Evolutionary conservation across 1,140 invertebrate species (phyloP).

Genomic region (Sinonovacula constricta): DNA sequence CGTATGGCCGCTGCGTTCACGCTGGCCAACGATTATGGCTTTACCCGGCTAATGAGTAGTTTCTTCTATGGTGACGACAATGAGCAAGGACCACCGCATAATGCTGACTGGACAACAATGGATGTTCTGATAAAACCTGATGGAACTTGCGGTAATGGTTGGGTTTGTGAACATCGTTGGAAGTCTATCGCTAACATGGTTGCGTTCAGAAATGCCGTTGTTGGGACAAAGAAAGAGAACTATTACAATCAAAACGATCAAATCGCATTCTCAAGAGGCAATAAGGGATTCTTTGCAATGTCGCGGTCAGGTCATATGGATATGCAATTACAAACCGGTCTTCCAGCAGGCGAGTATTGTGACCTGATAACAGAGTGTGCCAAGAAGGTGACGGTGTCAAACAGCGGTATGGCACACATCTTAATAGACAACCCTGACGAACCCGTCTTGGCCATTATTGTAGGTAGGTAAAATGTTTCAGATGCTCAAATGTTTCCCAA

Average conservation of each 20-base stretch:
- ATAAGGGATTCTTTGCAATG: slow-evolving; percentile 75
- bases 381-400: slow-evolving; percentile 84
- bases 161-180: slow-evolving; percentile 93
- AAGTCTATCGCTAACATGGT: slow-evolving; percentile 88
- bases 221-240: slow-evolving; percentile 60
- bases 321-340: slow-evolving; percentile 81
- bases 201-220: slow-evolving; percentile 65
- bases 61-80: slow-evolving; percentile 77
- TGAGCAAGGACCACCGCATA: slow-evolving; percentile 57
- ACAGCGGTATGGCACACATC: slow-evolving; percentile 84
- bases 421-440: slow-evolving; percentile 83
- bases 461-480: slow-evolving; percentile 72
- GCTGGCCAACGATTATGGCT: slow-evolving; percentile 87
- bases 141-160: slow-evolving; percentile 84
- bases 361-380: slow-evolving; percentile 90
- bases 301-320: slow-evolving; percentile 67
- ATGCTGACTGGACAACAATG: slow-evolving; percentile 82
- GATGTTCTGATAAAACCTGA: slow-evolving; percentile 79
- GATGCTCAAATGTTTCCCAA: no score
- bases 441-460: slow-evolving; percentile 88
- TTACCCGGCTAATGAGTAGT: slow-evolving; percentile 88
- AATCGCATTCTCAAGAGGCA: slow-evolving; percentile 72
- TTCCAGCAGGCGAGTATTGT: slow-evolving; percentile 90
- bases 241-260: slow-evolving; percentile 67
- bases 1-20: slow-evolving; percentile 88